Conservation (phyloP, 2,888 invertebrate genomes). For the Frankliniella intonsa region DNA sequence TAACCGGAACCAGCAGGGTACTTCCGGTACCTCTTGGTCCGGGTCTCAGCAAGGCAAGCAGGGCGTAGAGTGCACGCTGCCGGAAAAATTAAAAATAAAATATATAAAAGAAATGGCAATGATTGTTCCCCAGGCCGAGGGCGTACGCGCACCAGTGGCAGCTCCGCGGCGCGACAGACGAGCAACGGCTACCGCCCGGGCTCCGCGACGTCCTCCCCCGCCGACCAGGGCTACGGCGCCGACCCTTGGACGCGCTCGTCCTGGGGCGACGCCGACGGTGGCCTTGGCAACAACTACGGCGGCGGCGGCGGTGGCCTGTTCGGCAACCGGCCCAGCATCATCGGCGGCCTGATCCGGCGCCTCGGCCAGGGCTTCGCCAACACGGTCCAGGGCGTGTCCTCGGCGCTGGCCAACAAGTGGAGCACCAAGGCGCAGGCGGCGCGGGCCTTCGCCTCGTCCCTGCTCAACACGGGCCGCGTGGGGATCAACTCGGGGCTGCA, state of each 20-base stretch:
- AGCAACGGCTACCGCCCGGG: neutral
- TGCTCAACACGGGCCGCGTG: conserved; percentile 1
- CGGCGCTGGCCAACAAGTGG: conserved; percentile 17
- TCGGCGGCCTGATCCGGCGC: neutral
- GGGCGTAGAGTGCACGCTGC: too few species aligned
- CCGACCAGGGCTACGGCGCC: neutral
- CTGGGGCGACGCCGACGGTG: too few species aligned
- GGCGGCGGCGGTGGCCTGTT: neutral
- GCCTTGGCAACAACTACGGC: neutral
- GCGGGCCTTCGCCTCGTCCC: neutral
- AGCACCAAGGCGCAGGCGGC: neutral
- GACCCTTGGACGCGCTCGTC: neutral
- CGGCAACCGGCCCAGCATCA: conserved; percentile 21
- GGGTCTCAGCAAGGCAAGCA: neutral
- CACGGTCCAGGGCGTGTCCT: neutral
- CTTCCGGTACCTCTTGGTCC: too few species aligned
- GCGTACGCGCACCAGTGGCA: too few species aligned
- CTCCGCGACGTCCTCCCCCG: neutral
- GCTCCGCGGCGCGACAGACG: too few species aligned
- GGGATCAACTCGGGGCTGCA: neutral
- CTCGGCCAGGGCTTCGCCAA: neutral
- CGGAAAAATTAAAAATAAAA: too few species aligned
- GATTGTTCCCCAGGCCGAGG: too few species aligned
- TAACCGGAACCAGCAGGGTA: neutral
- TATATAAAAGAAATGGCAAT: too few species aligned